A percentile compares a stretch with the other conserved stretches of the same genome.
phyloP scores from a whole-genome alignment of 1,140 invertebrate genomes.

The Zophobas atratus region DNA sequence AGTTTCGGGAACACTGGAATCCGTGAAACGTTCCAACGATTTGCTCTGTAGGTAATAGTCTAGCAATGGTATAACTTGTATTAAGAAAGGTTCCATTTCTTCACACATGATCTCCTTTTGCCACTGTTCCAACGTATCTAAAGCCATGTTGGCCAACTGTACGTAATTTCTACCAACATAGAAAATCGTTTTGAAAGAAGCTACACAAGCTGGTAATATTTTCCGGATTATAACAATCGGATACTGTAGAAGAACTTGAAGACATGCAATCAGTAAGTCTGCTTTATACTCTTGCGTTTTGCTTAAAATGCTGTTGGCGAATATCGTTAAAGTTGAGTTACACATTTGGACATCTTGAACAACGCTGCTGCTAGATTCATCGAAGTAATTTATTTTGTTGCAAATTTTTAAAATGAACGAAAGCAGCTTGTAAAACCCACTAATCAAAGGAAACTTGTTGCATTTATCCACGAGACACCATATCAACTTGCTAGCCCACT shows the following conservation, averaged over 20 bases:
- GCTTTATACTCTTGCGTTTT: constrained; percentile 70
- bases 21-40: constrained; percentile 64
- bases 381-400: constrained; percentile 61
- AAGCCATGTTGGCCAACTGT: constrained; percentile 72
- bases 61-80: constrained; percentile 70
- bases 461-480: constrained; percentile 72
- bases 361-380: constrained; percentile 35
- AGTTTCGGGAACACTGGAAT: constrained; percentile 56
- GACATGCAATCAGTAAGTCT: constrained; percentile 71
- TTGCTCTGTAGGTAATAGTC: constrained; percentile 71
- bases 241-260: constrained; percentile 71
- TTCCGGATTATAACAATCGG: constrained; percentile 72
- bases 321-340: constrained; percentile 66
- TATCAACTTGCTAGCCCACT: constrained; percentile 72
- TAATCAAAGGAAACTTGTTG: constrained; percentile 71
- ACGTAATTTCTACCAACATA: constrained; percentile 75
- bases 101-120: constrained; percentile 63
- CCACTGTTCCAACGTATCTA: constrained; percentile 76
- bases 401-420: constrained; percentile 67
- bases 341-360: constrained; percentile 57
- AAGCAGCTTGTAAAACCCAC: constrained; percentile 74
- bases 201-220: constrained; percentile 69
- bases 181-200: constrained; percentile 73
- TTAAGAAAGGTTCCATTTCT: constrained; percentile 66
- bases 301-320: constrained; percentile 71